Conservation (phyloP, 2,797 vertebrate genomes). For the Sebastes nivosus region DNA sequence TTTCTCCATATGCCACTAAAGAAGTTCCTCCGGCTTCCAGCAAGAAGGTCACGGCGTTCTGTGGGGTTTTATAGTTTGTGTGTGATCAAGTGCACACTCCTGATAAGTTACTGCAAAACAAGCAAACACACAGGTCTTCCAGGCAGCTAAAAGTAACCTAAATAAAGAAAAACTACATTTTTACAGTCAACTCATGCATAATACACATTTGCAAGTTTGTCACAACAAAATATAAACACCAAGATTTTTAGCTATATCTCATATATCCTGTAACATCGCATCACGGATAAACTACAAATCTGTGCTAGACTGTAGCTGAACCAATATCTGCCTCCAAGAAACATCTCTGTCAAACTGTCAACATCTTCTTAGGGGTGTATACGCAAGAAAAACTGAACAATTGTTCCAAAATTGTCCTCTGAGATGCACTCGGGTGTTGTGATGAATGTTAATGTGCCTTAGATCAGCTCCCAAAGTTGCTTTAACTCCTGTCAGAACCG, state of each 20-base stretch:
- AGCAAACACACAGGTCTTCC: background rate
- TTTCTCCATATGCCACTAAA: conserved; percentile 79
- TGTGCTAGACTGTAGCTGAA: background rate
- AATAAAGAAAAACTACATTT: background rate
- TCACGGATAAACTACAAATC: background rate
- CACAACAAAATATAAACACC: background rate
- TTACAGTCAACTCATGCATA: background rate
- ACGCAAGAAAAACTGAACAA: background rate
- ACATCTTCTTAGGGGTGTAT: background rate
- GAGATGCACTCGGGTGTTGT: conserved; percentile 1
- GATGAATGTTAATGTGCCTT: conserved; percentile 57
- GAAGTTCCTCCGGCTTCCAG: conserved; percentile 81
- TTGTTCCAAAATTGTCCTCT: conserved; percentile 11
- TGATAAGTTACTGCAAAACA: conserved; percentile 1
- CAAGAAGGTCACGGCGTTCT: conserved; percentile 39
- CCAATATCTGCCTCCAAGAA: conserved; percentile 24
- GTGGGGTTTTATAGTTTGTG: conserved; percentile 20
- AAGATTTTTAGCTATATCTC: background rate
- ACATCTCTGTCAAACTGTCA: background rate
- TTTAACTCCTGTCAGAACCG: conserved; percentile 41
- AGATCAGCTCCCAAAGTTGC: conserved; percentile 44
- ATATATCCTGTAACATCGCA: background rate
- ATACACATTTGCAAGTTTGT: background rate
- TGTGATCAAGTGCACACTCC: background rate
- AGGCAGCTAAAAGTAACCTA: conserved; percentile 13